These are phyloP conservation scores for Anastatus disparis DNA, from an alignment of 1,140 invertebrate genomes.

Conservation along the genomic window DNA sequence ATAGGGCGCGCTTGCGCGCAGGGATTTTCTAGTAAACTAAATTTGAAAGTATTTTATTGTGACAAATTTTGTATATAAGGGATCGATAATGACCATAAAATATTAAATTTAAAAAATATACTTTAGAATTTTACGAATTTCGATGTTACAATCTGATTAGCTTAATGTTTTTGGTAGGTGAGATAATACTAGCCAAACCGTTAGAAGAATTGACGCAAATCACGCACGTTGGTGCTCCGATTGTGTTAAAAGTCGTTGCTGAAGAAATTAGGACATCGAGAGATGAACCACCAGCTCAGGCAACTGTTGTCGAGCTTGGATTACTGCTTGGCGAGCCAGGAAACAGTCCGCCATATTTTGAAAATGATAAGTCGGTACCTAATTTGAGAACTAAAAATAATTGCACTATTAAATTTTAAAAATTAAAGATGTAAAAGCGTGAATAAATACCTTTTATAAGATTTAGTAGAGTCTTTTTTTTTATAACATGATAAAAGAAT, in stretches of 20 bases:
- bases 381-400: slow-evolving; percentile 1
- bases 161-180: slow-evolving; percentile 72
- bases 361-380: slow-evolving; percentile 75
- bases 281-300: slow-evolving; percentile 80
- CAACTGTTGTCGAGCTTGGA: slow-evolving; percentile 80
- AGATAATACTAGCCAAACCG: slow-evolving; percentile 77
- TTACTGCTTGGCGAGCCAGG: slow-evolving; percentile 80
- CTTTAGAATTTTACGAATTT: slow-evolving; percentile 15
- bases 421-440: too few species aligned
- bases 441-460: too few species aligned
- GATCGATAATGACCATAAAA: too few species aligned
- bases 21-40: too few species aligned
- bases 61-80: too few species aligned
- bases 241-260: slow-evolving; percentile 83
- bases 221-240: slow-evolving; percentile 79
- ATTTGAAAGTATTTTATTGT: slow-evolving; percentile 9
- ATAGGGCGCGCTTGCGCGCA: too few species aligned
- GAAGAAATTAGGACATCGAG: slow-evolving; percentile 79
- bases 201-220: slow-evolving; percentile 81
- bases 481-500: too few species aligned
- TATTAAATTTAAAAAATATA: too few species aligned
- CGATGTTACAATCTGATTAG: too few species aligned
- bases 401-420: too few species aligned
- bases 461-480: too few species aligned
- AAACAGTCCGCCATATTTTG: slow-evolving; percentile 81